Evolutionary conservation across 2,113 vertebrate genomes (phyloP), one percentile per base, ranked within the genome.

Genomic region (Probosciger aterrimus): DNA sequence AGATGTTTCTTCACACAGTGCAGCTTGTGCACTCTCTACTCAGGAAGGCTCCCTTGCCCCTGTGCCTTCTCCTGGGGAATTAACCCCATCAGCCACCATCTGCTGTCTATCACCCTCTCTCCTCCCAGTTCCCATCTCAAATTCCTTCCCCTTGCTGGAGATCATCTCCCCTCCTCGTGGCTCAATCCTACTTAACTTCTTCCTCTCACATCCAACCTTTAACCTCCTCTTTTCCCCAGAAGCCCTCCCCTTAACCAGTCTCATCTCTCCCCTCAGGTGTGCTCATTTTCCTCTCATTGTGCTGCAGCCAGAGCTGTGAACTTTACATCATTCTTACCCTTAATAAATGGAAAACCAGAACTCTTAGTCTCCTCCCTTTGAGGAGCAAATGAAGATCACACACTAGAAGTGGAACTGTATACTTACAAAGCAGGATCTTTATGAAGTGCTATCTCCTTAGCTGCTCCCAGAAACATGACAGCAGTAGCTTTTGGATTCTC

Each of bases 381-480:
- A 80, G 39, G 6, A 28, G 39, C 50, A 27, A 28, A 15, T 2
- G 31, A 24, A 22, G n/a, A 27, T 59, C 1, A 39, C 17, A 14
- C 18, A 10, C 8, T 9, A 28, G 49, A 7, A 12, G 16, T 23
- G 47, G 74, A 57, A 17, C 9, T 2, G 4, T 44, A 44, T 82
- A 89, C 92, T 80, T 96, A 99, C 98, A 94, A 52, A 15, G 93
- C 14, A 20, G 93, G 85, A 31, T 96, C 92, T 43, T 96, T 97
- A 93, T 99, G 99, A 46, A 37, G 41, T 4, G 97, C 46, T 33
- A 99, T 97, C 47, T 97, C 93, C 75, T 96, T 97, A 25, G 98
- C 97, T 18, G 97, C 98, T 63, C 98, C 98, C 44, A 99, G 97
- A 64, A 98, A 85, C 98, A 98, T 98, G 62, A 99, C 82, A 39